Evolutionary conservation across 2,113 vertebrate species (phyloP), one percentile per base, ranked within the genome.

Genomic region (Daubentonia madagascariensis): DNA sequence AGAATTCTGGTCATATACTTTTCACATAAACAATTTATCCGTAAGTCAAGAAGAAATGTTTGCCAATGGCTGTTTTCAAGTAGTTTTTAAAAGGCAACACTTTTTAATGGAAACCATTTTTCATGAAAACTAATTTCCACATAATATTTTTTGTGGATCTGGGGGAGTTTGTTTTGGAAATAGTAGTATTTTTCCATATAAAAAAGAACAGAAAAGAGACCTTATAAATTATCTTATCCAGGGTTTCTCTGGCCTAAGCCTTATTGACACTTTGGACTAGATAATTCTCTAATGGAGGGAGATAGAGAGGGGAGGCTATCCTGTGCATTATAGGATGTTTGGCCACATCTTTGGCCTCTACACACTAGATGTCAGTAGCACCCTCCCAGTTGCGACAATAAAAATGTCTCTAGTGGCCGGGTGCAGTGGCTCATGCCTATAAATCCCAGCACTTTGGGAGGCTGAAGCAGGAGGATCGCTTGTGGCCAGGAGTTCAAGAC

Each of bases 51-150:
- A 78, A 96, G 17, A 95, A 93, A 86, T 35, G 18, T 57, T n/a
- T 54, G 22, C 40, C 85, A 88, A 59, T 9, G 30, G 1, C 68
- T 73, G 18, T 17, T 54, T 84, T n/a, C 63, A 76, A 25, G 13
- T 28, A 92, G 63, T 35, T 85, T 48, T 63, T 23, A n/a, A 78
- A 83, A 76, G 54, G 12, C 37, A 93, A 86, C 18, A 85, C 6
- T 88, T 67, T 87, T 78, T 73, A 16, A 76, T 63, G 59, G 54
- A 45, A 79, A 85, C 0, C 5, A 83, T 67, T 81, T 68, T 79
- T 96, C 75, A 92, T 57, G 8, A 92, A 80, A 92, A 72, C 22
- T 78, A 92, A 45, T 78, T 79, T 72, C n/a, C 11, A 91, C 57
- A 28, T 88, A 32, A 35, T 18, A 13, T 48, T 54, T n/a, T 45